Percentiles rank a stretch among this genome's conserved stretches.
Conservation (phyloP, 2,113 vertebrate species). For the Sphyrna mokarran region DNA sequence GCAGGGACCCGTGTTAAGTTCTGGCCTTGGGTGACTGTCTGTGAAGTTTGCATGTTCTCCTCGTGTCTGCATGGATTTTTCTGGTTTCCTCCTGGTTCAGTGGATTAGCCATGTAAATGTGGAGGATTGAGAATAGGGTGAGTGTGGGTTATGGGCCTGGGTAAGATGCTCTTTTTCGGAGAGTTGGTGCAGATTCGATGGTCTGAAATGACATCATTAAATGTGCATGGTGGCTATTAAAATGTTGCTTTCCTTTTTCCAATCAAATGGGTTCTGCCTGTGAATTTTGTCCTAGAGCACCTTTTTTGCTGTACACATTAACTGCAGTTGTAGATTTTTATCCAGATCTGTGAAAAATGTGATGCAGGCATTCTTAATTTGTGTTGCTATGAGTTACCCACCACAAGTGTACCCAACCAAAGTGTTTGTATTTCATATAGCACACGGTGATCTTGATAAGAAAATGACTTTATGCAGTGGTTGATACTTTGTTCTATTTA, state of each 20-base stretch:
- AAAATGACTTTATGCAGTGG: not conserved
- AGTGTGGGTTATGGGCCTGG: too few relatives aligned
- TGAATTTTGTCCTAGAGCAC: not conserved
- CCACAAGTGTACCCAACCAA: not conserved
- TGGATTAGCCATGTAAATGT: too few relatives aligned
- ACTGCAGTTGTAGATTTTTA: constrained; percentile 11
- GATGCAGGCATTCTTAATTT: not conserved
- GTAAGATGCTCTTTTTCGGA: too few relatives aligned
- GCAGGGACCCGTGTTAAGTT: too few relatives aligned
- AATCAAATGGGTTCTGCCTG: not conserved
- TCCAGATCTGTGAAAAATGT: not conserved
- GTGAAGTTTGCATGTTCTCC: too few relatives aligned
- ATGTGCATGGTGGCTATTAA: not conserved
- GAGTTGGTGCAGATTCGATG: too few relatives aligned
- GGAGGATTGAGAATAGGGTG: too few relatives aligned
- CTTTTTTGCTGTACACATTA: not conserved
- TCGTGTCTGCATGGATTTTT: too few relatives aligned
- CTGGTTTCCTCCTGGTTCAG: too few relatives aligned
- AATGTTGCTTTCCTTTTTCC: not conserved
- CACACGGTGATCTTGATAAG: not conserved
- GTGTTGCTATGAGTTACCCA: not conserved
- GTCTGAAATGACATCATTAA: not conserved
- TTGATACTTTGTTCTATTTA: not conserved
- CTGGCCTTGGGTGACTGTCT: too few relatives aligned
- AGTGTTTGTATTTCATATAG: not conserved